Evolutionary conservation across 2,888 invertebrate genomes (phyloP).

Genomic region (Noctua janthe): DNA sequence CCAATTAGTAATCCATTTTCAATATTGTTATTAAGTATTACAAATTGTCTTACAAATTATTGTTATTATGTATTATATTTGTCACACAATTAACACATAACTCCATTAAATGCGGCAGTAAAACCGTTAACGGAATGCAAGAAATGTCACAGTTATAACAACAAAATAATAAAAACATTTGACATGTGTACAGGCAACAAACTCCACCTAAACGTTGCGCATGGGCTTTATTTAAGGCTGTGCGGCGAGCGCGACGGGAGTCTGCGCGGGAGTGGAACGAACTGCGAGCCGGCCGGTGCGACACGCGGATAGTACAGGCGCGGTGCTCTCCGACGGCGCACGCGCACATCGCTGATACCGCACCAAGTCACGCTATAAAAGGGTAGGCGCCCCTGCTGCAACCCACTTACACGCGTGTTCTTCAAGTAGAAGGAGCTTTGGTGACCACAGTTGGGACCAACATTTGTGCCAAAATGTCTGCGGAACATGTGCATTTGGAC

Average conservation of each 20-base stretch:
- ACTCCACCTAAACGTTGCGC: constrained; percentile 65
- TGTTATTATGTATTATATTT: constrained; percentile 5
- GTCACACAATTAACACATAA: not conserved
- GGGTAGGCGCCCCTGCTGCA: constrained; percentile 73
- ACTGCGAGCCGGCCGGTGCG: constrained; percentile 68
- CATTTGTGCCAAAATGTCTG: constrained; percentile 69
- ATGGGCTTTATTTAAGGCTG: constrained; percentile 79
- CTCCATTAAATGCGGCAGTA: constrained; percentile 17
- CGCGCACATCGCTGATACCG: constrained; percentile 82
- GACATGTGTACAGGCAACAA: constrained; percentile 35
- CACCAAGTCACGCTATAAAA: constrained; percentile 79
- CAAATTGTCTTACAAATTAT: no score
- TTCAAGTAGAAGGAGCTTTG: constrained; percentile 49
- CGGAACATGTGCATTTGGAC: constrained; percentile 66
- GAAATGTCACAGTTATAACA: constrained; percentile 18
- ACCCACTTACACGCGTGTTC: constrained; percentile 70
- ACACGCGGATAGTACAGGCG: constrained; percentile 78
- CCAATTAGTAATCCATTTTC: not conserved
- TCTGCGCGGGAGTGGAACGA: constrained; percentile 83
- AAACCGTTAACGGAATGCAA: constrained; percentile 24
- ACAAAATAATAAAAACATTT: constrained; percentile 18
- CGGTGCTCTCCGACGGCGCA: constrained; percentile 83
- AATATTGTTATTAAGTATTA: not conserved
- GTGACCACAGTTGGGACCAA: constrained; percentile 28
- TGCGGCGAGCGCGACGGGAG: constrained; percentile 68